These are phyloP conservation scores for Latheticus oryzae DNA, from an alignment of 2,888 invertebrate species.

Conservation along the genomic window DNA sequence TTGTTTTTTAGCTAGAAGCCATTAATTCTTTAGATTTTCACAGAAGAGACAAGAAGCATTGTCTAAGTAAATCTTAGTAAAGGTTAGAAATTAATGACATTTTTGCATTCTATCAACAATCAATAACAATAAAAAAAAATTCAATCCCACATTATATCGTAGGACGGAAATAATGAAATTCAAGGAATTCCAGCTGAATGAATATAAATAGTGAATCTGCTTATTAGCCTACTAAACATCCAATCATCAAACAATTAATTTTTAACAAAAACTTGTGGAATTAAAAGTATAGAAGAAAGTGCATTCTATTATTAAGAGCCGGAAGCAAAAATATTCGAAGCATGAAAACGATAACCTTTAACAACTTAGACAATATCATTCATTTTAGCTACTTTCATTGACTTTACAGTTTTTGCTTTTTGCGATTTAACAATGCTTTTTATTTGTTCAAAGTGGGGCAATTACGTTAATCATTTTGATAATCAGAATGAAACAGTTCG, in stretches of 20 bases:
- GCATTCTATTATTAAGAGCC: slow-evolving; percentile 1
- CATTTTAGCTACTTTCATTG: not conserved
- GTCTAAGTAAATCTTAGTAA: no score
- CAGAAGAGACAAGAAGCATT: no score
- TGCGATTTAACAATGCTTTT: slow-evolving; percentile 1
- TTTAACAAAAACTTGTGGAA: slow-evolving; percentile 1
- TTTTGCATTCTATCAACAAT: no score
- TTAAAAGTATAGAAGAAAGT: not conserved
- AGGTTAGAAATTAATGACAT: no score
- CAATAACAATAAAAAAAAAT: no score
- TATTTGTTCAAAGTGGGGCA: slow-evolving; percentile 6
- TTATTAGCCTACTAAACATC: slow-evolving; percentile 29
- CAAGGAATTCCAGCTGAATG: slow-evolving; percentile 18
- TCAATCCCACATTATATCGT: no score
- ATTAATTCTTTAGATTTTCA: no score
- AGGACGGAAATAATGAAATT: no score
- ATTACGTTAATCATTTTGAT: slow-evolving; percentile 8
- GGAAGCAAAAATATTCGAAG: slow-evolving; percentile 19
- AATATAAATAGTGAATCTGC: slow-evolving; percentile 17
- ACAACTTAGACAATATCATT: not conserved
- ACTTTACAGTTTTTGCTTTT: not conserved
- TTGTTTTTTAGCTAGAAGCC: no score
- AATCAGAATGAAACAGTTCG: slow-evolving; percentile 21
- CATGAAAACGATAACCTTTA: no score
- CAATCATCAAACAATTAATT: no score